These are phyloP conservation scores for Columba guinea DNA, from an alignment of 2,797 vertebrate genomes.

Conservation along the genomic window DNA sequence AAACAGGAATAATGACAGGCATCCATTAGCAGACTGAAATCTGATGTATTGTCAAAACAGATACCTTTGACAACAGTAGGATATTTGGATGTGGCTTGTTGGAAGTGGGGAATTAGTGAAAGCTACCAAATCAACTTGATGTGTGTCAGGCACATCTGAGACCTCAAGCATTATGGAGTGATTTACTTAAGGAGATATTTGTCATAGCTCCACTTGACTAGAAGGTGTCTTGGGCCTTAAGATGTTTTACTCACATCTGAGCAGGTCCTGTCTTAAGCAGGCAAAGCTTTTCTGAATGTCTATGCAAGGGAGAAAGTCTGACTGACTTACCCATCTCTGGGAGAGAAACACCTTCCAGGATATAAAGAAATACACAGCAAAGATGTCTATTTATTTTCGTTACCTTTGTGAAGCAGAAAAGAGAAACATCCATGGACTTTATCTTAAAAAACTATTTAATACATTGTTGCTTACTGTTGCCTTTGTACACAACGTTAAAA, in stretches of 20 bases:
- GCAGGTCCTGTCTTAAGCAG: neutral
- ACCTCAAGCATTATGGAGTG: neutral
- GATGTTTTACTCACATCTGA: rapidly evolving
- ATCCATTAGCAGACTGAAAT: neutral
- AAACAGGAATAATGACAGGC: neutral
- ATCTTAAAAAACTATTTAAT: neutral
- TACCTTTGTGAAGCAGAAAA: neutral
- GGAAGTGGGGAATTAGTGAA: neutral
- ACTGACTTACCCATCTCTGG: neutral
- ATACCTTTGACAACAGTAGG: neutral
- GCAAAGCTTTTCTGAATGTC: neutral
- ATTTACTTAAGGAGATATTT: neutral
- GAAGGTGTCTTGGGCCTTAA: neutral
- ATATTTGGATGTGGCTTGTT: neutral
- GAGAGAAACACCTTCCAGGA: neutral
- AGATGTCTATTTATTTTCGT: neutral
- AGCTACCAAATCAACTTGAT: neutral
- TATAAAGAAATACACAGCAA: neutral
- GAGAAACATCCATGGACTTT: neutral
- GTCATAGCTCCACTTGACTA: neutral
- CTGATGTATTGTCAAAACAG: neutral
- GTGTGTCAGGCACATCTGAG: neutral
- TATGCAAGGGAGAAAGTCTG: neutral
- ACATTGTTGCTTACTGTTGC: neutral
- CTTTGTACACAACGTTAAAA: neutral